These are phyloP conservation scores for Andrena trimmerana DNA, from an alignment of 2,888 invertebrate species.

Conservation along the genomic window DNA sequence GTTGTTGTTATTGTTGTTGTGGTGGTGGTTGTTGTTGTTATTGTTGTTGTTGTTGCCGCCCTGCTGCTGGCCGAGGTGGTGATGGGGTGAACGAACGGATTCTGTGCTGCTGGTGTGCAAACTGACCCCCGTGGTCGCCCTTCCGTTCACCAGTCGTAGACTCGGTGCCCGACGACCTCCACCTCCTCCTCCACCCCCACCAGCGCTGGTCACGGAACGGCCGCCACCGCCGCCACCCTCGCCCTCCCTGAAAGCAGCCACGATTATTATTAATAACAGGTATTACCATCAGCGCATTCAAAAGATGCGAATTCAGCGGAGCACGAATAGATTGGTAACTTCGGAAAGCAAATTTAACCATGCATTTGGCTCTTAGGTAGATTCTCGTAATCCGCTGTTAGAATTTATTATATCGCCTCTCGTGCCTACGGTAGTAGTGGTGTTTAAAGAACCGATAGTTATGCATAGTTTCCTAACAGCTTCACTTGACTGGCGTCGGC, in stretches of 20 bases:
- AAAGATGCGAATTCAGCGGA: not conserved
- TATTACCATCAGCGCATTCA: not conserved
- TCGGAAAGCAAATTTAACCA: too few relatives aligned
- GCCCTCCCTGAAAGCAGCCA: constrained; percentile 78
- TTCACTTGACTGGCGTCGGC: too few relatives aligned
- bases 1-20: constrained; percentile 87
- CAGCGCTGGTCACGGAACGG: constrained; percentile 81
- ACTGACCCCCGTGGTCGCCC: constrained; percentile 88
- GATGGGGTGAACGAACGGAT: constrained; percentile 97
- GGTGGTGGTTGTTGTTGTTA: constrained; percentile 92
- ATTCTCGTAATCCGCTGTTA: too few relatives aligned
- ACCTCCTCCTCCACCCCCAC: constrained; percentile 86
- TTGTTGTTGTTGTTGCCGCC: constrained; percentile 92
- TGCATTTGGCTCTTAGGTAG: too few relatives aligned
- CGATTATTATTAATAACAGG: constrained; percentile 19
- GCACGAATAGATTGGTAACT: too few relatives aligned
- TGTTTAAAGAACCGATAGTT: too few relatives aligned
- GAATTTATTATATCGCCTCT: too few relatives aligned
- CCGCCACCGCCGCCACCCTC: constrained; percentile 86
- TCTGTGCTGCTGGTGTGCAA: constrained; percentile 92
- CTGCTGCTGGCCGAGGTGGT: constrained; percentile 95
- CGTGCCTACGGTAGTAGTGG: too few relatives aligned
- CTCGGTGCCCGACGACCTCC: constrained; percentile 87
- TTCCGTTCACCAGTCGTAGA: constrained; percentile 85
- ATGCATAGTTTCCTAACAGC: too few relatives aligned